Conservation (phyloP, 2,113 vertebrate species). For the Copsychus sechellarum region DNA sequence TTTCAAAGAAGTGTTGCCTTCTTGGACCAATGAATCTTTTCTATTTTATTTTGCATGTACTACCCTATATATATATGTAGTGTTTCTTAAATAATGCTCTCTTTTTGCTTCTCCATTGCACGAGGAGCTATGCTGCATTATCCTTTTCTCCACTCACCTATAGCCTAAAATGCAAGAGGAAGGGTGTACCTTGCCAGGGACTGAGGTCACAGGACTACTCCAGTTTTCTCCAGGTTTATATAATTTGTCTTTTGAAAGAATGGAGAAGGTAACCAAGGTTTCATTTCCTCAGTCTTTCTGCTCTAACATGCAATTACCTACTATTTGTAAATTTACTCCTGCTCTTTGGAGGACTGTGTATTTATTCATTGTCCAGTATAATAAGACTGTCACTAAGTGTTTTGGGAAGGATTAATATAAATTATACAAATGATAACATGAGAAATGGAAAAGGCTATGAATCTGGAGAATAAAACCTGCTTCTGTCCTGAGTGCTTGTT, state of each 20-base stretch:
- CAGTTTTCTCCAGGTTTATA: background rate
- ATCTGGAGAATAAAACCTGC: background rate
- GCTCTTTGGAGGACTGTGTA: background rate
- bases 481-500: background rate
- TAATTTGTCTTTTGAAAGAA: background rate
- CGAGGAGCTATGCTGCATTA: no score
- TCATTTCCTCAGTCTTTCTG: background rate
- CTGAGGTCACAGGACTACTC: no score
- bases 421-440: background rate
- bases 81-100: no score
- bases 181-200: background rate
- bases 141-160: no score
- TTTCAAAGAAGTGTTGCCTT: no score
- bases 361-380: background rate
- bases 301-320: background rate
- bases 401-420: background rate
- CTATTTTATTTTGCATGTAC: no score
- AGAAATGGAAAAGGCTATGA: background rate
- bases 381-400: background rate
- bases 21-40: no score
- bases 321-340: background rate
- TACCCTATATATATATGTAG: no score
- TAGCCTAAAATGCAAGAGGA: no score
- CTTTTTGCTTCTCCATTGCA: no score
- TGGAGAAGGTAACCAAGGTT: background rate